Base-by-base conservation (phyloP, 1,140 invertebrate genomes). In the Homarus americanus region DNA sequence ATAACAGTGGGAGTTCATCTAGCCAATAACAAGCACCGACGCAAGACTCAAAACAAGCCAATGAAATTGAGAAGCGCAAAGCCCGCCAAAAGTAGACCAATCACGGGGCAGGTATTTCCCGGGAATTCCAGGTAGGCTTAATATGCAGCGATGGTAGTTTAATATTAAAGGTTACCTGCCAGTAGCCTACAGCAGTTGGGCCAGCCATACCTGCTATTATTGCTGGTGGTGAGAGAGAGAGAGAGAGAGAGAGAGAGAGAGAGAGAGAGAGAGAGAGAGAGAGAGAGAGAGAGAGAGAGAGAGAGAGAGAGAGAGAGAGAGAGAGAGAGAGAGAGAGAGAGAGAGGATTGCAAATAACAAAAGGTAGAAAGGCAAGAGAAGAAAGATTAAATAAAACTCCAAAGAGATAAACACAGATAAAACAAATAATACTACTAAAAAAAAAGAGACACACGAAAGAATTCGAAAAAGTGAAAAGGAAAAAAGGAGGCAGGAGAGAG, bases 51-150 rank as follows among this genome's bases (percentile, higher is more conserved):
- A n/a, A n/a, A n/a, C n/a, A n/a, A n/a, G n/a, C n/a, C n/a, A n/a
- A n/a, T n/a, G n/a, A n/a, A n/a, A n/a, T n/a, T n/a, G n/a, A n/a
- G n/a, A n/a, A n/a, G n/a, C n/a, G n/a, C n/a, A n/a, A n/a, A n/a
- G 32, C 76, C 38, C 34, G 76, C 40, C n/a, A 44, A 38, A n/a
- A 80, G 49, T 41, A n/a, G 41, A 80, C 78, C 78, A 44, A 80
- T 80, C 78, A 53, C 40, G 28, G 41, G 12, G 58, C 53, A 82
- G 53, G 80, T 34, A 82, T 82, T 82, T 82, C 53, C 80, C 80
- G 36, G n/a, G 80, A 53, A 63, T 82, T 82, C 80, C 80, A 66
- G 80, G 80, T 82, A 82, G 80, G 12, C 49, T 36, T 82, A 63
- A 63, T 63, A 82, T 82, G 49, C 80, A 34, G 36, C 10, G 32